These are phyloP conservation scores for Brachyrhaphis roseni DNA, from an alignment of 2,797 vertebrate species.

Conservation along the genomic window DNA sequence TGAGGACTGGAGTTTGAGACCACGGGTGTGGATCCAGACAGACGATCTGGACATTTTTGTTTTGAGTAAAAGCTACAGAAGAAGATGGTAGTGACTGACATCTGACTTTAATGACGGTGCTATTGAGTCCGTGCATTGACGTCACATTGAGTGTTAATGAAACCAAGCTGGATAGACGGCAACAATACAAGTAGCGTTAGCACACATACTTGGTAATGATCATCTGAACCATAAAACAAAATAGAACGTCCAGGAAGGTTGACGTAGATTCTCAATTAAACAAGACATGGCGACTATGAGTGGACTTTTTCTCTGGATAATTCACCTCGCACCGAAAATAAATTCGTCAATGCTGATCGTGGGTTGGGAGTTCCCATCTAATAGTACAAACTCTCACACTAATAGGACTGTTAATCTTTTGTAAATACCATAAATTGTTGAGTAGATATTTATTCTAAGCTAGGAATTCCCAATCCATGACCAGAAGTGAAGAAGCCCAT, in stretches of 20 bases:
- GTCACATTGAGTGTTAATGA: background rate
- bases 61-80: background rate
- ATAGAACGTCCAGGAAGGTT: background rate
- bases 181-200: background rate
- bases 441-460: background rate
- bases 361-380: background rate
- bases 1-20: no score
- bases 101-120: background rate
- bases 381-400: background rate
- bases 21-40: background rate
- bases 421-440: background rate
- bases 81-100: background rate
- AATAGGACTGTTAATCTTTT: background rate
- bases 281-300: background rate
- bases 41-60: background rate
- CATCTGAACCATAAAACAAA: background rate
- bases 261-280: background rate
- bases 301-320: background rate
- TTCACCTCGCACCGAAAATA: background rate
- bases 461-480: background rate
- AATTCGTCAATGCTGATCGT: background rate
- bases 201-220: background rate
- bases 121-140: background rate
- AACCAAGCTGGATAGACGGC: background rate
- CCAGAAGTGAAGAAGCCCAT: background rate